Evolutionary conservation across 2,888 invertebrate species (phyloP).

Genomic region (Dryadula phaetusa): DNA sequence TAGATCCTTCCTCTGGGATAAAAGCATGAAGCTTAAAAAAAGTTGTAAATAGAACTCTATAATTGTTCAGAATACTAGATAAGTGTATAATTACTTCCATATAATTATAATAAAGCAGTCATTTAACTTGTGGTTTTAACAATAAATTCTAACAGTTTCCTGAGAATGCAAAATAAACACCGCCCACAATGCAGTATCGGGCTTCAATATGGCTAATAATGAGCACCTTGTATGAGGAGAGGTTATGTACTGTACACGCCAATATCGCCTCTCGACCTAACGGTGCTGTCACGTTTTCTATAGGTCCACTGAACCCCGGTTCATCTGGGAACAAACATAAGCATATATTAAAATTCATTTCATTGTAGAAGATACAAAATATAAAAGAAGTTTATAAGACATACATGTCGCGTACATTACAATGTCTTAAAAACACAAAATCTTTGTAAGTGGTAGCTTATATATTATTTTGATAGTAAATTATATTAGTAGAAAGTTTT

Average conservation of each 20-base stretch:
- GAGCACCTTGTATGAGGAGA: constrained; percentile 91
- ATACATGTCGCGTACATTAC: no score
- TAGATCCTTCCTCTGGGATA: no score
- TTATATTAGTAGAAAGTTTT: no score
- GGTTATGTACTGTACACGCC: constrained; percentile 92
- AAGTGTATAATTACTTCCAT: not conserved
- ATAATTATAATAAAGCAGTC: constrained; percentile 15
- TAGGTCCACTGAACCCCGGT: constrained; percentile 92
- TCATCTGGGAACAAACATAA: constrained; percentile 81
- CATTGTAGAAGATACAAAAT: no score
- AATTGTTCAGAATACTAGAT: not conserved
- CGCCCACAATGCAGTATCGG: constrained; percentile 28
- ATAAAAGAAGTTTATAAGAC: no score
- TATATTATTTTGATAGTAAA: no score
- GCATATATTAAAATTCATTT: not conserved
- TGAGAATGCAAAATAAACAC: constrained; percentile 25
- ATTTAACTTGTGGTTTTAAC: constrained; percentile 15
- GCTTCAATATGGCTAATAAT: constrained; percentile 33
- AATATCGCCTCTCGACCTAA: constrained; percentile 93
- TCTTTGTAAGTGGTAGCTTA: no score
- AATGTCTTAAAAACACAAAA: no score
- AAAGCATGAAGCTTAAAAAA: no score
- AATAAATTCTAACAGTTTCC: constrained; percentile 30
- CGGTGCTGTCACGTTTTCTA: constrained; percentile 92
- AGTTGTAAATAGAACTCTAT: not conserved